Evolutionary conservation across 2,113 vertebrate species (phyloP), one percentile per base, ranked within the genome.

Genomic region (Scortum barcoo): DNA sequence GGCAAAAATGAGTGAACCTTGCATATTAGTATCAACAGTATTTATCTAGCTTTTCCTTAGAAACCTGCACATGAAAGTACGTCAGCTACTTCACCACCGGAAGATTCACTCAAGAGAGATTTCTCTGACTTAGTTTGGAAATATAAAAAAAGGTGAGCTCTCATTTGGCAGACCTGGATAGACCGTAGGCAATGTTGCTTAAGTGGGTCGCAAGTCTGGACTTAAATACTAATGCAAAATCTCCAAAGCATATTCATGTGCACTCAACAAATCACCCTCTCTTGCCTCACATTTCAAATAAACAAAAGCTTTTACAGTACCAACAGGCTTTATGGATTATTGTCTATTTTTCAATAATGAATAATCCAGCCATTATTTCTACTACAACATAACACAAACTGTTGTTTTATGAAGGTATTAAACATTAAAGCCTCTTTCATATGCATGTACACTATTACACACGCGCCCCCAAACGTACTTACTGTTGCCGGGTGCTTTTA

Each of bases 331-430:
- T 70, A 57, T 63, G 62, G 58, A 83, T 72, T 89, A 81, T 65
- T 74, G 17, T 74, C 44, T 2, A 0, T 73, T 84, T 77, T 67
- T 72, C 30, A 62, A 19, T 50, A 65, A 57, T 28, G 30, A 60
- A 69, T 76, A 88, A 84, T 72, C 74, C 63, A 72, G 28, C 60
- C 48, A 72, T 86, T 85, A 72, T 87, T 84, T 84, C 57, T 56
- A 22, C 38, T 46, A 79, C 30, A 69, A 72, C 63, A 61, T 81
- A 30, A 79, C 13, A 72, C 36, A 73, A 48, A 54, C 40, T 74
- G 24, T 63, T 75, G 30, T 60, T 84, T 85, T 53, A 72, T 74
- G 69, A 75, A 81, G 12, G 24, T 56, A 80, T 88, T 86, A 84
- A 84, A 82, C 22, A 69, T 83, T 72, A 76, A 87, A 67, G 13